A percentile compares a stretch with the other conserved stretches of the same genome.
Evolutionary conservation across 1,140 invertebrate species (phyloP).

Genomic region (Cotesia glomerata): DNA sequence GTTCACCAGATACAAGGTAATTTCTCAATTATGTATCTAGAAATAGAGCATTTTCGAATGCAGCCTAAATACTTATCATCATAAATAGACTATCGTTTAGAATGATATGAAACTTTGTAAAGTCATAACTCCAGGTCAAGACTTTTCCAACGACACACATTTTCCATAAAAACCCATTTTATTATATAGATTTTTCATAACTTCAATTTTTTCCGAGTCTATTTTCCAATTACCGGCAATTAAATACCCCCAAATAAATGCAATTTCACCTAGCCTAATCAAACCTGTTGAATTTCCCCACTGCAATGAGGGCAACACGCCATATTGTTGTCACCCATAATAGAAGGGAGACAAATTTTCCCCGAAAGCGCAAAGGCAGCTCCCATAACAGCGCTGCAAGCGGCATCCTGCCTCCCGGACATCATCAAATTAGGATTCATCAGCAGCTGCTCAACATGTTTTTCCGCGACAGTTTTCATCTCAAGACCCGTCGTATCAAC

Average conservation of each 20-base stretch:
- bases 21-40: no score
- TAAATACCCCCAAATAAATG: constrained; percentile 2
- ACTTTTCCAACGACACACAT: no score
- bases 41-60: no score
- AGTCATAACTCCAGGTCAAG: no score
- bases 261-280: constrained; percentile 28
- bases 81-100: no score
- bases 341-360: constrained; percentile 54
- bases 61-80: no score
- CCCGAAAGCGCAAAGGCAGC: constrained; percentile 60
- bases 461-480: constrained; percentile 58
- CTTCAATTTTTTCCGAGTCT: no score
- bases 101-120: no score
- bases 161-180: no score
- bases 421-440: constrained; percentile 58
- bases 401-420: constrained; percentile 59
- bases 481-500: constrained; percentile 53
- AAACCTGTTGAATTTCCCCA: constrained; percentile 62
- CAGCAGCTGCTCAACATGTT: constrained; percentile 56
- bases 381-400: constrained; percentile 63
- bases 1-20: no score
- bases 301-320: constrained; percentile 62
- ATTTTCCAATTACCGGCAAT: not conserved
- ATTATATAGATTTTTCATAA: no score
- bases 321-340: constrained; percentile 39